phyloP scores from a whole-genome alignment of 1,140 invertebrate genomes.

The Bombus sibiricus region DNA sequence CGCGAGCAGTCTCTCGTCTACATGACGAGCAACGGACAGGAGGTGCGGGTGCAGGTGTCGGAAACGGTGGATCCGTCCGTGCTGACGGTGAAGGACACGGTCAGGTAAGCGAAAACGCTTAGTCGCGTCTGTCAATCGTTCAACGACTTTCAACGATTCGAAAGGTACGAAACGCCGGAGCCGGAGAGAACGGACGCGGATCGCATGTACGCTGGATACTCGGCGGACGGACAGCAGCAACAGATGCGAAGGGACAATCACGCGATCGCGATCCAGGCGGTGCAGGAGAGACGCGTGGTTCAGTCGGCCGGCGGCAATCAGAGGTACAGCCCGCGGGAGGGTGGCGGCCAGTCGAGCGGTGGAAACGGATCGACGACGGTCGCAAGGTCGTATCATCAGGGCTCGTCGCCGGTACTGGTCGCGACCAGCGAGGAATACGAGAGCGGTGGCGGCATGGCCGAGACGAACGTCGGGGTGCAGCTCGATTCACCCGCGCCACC shows the following conservation, averaged over 20 bases:
- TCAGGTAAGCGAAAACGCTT: slow-evolving; percentile 67
- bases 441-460: slow-evolving; percentile 57
- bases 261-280: slow-evolving; percentile 68
- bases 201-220: slow-evolving; percentile 68
- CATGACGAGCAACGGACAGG: slow-evolving; percentile 69
- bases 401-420: slow-evolving; percentile 72
- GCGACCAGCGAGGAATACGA: slow-evolving; percentile 72
- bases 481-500: slow-evolving; percentile 67
- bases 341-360: slow-evolving; percentile 45
- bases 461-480: slow-evolving; percentile 47
- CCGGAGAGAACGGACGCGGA: slow-evolving; percentile 72
- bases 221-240: slow-evolving; percentile 70
- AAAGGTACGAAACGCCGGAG: slow-evolving; percentile 73
- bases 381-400: slow-evolving; percentile 68
- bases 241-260: slow-evolving; percentile 71
- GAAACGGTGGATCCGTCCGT: slow-evolving; percentile 63
- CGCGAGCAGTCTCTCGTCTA: slow-evolving; percentile 76
- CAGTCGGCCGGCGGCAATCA: slow-evolving; percentile 62
- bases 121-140: neutral
- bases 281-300: slow-evolving; percentile 62
- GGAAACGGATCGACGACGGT: slow-evolving; percentile 4
- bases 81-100: slow-evolving; percentile 72
- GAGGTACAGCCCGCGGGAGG: slow-evolving; percentile 75
- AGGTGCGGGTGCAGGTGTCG: slow-evolving; percentile 68
- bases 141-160: neutral